Percentiles rank a stretch among this genome's conserved stretches.
Conservation (phyloP, 2,797 vertebrate species). For the Gouania willdenowi region DNA sequence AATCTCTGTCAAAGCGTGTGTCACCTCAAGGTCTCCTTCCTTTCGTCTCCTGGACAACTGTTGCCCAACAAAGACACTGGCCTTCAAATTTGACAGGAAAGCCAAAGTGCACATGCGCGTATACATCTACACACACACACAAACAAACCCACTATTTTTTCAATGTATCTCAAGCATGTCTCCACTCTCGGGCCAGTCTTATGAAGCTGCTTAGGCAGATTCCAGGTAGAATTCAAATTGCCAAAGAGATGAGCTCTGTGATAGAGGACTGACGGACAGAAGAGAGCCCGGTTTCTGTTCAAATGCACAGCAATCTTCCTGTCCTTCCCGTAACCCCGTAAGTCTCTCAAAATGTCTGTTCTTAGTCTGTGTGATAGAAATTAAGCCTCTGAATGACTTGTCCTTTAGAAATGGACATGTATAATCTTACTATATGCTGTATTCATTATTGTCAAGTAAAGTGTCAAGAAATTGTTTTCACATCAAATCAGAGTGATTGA, state of each 20-base stretch:
- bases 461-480: too few relatives aligned
- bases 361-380: conserved; percentile 18
- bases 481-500: too few relatives aligned
- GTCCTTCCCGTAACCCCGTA: too few relatives aligned
- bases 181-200: not conserved
- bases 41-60: conserved; percentile 15
- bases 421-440: conserved; percentile 27
- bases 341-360: too few relatives aligned
- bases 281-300: conserved; percentile 30
- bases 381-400: conserved; percentile 24
- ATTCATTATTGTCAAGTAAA: conserved; percentile 31
- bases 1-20: conserved; percentile 33
- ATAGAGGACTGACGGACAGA: conserved; percentile 32
- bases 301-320: conserved; percentile 17
- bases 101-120: conserved; percentile 3
- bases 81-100: conserved; percentile 39
- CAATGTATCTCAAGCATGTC: not conserved
- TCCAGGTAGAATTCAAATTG: conserved; percentile 59
- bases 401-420: conserved; percentile 34
- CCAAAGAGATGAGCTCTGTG: conserved; percentile 41
- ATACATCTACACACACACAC: conserved; percentile 8
- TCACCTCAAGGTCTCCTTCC: conserved; percentile 40
- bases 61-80: conserved; percentile 28
- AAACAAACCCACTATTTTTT: conserved; percentile 4
- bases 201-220: conserved; percentile 51